Conservation (phyloP, 2,888 invertebrate species). For the Junonia oenone region DNA sequence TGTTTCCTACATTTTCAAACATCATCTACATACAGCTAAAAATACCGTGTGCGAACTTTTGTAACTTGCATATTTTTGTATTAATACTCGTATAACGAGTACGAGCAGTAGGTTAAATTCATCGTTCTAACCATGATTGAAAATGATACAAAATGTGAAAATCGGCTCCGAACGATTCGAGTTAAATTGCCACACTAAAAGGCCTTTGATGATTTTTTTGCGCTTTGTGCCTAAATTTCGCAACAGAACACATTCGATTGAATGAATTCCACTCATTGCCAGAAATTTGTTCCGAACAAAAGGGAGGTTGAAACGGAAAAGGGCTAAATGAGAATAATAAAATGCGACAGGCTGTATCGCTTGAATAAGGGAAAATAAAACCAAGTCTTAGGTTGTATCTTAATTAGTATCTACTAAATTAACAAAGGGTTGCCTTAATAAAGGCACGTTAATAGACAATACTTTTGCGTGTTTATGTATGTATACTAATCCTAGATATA, state of each 20-base stretch:
- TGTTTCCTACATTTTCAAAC: too few species aligned
- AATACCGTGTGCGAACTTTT: too few species aligned
- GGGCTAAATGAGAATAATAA: constrained; percentile 3
- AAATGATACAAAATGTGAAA: constrained; percentile 2
- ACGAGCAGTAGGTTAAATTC: not conserved
- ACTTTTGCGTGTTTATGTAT: not conserved
- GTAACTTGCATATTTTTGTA: not conserved
- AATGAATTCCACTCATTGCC: constrained; percentile 28
- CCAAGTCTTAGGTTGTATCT: not conserved
- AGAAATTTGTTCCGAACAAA: constrained; percentile 25
- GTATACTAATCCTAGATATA: too few species aligned
- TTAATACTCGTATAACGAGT: too few species aligned
- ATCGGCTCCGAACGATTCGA: constrained; percentile 1
- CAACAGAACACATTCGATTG: constrained; percentile 32
- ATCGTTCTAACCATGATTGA: not conserved
- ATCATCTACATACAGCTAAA: too few species aligned
- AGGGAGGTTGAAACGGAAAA: constrained; percentile 16
- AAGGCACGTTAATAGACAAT: not conserved
- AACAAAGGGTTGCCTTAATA: not conserved
- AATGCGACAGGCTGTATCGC: not conserved
- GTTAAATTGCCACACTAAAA: constrained; percentile 6
- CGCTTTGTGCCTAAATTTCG: constrained; percentile 22
- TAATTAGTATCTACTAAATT: not conserved
- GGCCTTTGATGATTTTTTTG: constrained; percentile 20
- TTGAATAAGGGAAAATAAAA: not conserved